Base-by-base conservation (phyloP, 2,797 vertebrate species). In the Danionella dracula region DNA sequence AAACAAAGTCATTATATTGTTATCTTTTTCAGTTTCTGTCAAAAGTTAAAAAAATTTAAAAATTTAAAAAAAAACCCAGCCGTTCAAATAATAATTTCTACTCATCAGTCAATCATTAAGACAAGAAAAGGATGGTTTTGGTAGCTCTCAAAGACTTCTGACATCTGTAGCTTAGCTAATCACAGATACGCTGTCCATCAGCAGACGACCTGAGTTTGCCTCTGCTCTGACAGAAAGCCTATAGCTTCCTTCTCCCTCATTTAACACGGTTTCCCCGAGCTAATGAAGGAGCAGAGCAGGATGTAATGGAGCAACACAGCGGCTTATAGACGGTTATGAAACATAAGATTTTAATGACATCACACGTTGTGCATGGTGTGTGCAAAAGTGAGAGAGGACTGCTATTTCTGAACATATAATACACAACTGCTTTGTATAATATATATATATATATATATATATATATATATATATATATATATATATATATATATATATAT, bases 201-300 rank as follows among this genome's bases (percentile, higher is more conserved):
- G 38, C 53, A 17, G 19, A 32, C 41, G 40, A 15, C 13, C 44
- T 46, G 45, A 41, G 41, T 16, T 9, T 17, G 35, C 53, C 48
- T 27, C 9, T 19, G 19, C 15, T 60, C 41, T 35, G 17, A 46
- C n/a, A 27, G 11, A 48, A 38, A 48, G 17, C 38, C 51, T 37
- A 13, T 31, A 60, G 49, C 50, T 40, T 31, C 9, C 48, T 60
- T 29, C 40, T 38, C 41, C 49, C 20, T 62, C 42, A 61, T 64
- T 23, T 38, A 68, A 45, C n/a, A 19, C 42, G 8, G 21, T 41
- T 21, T 50, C 15, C 27, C 21, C n/a, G 42, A 10, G 21, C 59
- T 64, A 64, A 55, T 41, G 44, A 44, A 44, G 27, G 16, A 38
- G 48, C 56, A 38, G 35, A 45, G 10, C 27, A 38, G 23, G 8